Evolutionary conservation across 30 jellyfish, hydroid and myxozoan species (phyloP).

Genomic region (Chrysaora quinquecirrha): DNA sequence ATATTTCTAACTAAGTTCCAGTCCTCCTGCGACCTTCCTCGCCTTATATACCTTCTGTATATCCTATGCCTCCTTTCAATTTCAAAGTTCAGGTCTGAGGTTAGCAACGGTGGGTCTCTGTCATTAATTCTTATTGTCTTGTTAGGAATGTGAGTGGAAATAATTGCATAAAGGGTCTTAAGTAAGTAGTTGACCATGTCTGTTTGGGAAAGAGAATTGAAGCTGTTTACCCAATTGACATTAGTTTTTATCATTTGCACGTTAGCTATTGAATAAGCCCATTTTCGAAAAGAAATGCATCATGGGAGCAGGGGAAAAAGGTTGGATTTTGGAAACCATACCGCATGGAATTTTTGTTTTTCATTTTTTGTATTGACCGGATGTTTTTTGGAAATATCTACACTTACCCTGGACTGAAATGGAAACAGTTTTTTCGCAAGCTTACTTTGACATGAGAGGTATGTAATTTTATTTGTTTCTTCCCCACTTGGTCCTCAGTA

Average conservation of each 20-base stretch:
- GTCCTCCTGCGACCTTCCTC: conserved; percentile 40
- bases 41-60: conserved; percentile 1
- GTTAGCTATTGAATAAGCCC: conserved; percentile 3
- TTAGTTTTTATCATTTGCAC: background rate
- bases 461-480: too few relatives aligned
- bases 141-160: conserved; percentile 14
- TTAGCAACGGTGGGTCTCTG: conserved; percentile 11
- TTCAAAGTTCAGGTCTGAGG: background rate
- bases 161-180: conserved; percentile 25
- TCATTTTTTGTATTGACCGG: too few relatives aligned
- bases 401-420: too few relatives aligned
- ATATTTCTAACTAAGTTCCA: conserved; percentile 22
- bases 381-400: too few relatives aligned
- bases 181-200: conserved; percentile 33
- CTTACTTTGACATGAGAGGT: too few relatives aligned
- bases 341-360: too few relatives aligned
- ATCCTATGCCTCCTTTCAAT: background rate
- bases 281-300: too few relatives aligned
- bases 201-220: too few relatives aligned
- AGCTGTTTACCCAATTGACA: conserved; percentile 38
- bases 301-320: too few relatives aligned
- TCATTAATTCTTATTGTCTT: conserved; percentile 28
- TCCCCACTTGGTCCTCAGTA: too few relatives aligned
- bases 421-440: too few relatives aligned
- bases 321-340: too few relatives aligned